These are phyloP conservation scores for Gymnocheta viridis DNA, from an alignment of 2,888 invertebrate species.

Conservation along the genomic window DNA sequence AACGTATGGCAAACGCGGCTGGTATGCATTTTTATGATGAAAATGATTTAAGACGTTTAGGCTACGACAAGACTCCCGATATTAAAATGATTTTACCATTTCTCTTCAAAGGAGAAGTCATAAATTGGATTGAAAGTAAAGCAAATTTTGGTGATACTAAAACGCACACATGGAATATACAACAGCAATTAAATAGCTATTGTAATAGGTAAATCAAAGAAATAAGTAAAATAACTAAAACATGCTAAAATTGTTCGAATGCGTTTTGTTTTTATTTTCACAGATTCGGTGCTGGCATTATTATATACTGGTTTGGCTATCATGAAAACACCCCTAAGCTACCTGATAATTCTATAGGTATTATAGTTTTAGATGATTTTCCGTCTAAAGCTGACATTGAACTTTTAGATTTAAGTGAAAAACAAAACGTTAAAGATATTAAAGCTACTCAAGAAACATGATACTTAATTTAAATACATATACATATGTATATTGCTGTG, in stretches of 20 bases:
- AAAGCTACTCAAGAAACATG: slow-evolving; percentile 14
- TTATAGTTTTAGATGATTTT: slow-evolving; percentile 84
- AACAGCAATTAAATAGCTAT: slow-evolving; percentile 93
- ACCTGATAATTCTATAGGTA: slow-evolving; percentile 85
- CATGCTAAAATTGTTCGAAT: background rate
- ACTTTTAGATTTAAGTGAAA: slow-evolving; percentile 74
- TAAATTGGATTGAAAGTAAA: slow-evolving; percentile 98
- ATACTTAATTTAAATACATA: background rate
- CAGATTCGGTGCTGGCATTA: slow-evolving; percentile 94
- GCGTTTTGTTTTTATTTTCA: slow-evolving; percentile 15
- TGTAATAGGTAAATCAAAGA: slow-evolving; percentile 86
- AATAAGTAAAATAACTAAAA: no score
- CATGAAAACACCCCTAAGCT: slow-evolving; percentile 84
- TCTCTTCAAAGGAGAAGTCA: slow-evolving; percentile 90
- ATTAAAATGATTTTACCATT: slow-evolving; percentile 94
- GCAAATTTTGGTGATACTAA: slow-evolving; percentile 95
- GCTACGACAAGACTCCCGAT: slow-evolving; percentile 98
- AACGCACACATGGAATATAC: slow-evolving; percentile 90
- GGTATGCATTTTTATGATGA: slow-evolving; percentile 89
- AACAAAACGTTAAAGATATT: background rate
- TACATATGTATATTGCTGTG: background rate
- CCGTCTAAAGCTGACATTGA: slow-evolving; percentile 83
- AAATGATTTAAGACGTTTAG: slow-evolving; percentile 89
- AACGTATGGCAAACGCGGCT: slow-evolving; percentile 81
- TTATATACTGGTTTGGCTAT: slow-evolving; percentile 98